Conservation (phyloP, 1,140 invertebrate species). For the Lethrus apterus region DNA sequence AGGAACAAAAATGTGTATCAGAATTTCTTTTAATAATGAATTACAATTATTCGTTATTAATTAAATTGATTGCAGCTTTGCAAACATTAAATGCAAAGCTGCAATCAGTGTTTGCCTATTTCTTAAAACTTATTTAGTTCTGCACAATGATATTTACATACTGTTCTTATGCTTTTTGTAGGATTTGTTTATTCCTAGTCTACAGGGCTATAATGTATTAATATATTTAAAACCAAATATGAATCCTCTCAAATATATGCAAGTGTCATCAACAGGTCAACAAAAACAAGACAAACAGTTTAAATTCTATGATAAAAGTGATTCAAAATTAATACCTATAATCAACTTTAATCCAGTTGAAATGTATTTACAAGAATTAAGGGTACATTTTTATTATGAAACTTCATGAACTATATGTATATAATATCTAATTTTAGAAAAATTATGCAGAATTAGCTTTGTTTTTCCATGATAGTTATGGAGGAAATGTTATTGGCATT, state of each 20-base stretch:
- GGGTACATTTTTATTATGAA: constrained; percentile 45
- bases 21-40: too few relatives aligned
- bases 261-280: constrained; percentile 30
- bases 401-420: constrained; percentile 5
- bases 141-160: too few relatives aligned
- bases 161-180: too few relatives aligned
- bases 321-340: constrained; percentile 53
- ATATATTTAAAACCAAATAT: constrained; percentile 59
- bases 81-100: background rate
- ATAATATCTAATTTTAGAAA: constrained; percentile 46
- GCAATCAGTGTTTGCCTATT: too few relatives aligned
- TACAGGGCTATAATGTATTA: constrained; percentile 66
- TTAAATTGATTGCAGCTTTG: too few relatives aligned
- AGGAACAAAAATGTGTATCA: too few relatives aligned
- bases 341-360: constrained; percentile 70
- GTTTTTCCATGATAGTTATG: constrained; percentile 84
- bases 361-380: constrained; percentile 64
- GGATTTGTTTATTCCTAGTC: constrained; percentile 57
- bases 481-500: constrained; percentile 72
- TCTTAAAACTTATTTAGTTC: too few relatives aligned
- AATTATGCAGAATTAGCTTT: constrained; percentile 70
- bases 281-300: constrained; percentile 31
- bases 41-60: too few relatives aligned
- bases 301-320: constrained; percentile 9
- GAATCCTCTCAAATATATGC: constrained; percentile 48